A percentile compares a stretch with the other conserved stretches of the same genome.
These are phyloP conservation scores for Gila orcuttii DNA, from an alignment of 2,113 vertebrate species.

Conservation along the genomic window DNA sequence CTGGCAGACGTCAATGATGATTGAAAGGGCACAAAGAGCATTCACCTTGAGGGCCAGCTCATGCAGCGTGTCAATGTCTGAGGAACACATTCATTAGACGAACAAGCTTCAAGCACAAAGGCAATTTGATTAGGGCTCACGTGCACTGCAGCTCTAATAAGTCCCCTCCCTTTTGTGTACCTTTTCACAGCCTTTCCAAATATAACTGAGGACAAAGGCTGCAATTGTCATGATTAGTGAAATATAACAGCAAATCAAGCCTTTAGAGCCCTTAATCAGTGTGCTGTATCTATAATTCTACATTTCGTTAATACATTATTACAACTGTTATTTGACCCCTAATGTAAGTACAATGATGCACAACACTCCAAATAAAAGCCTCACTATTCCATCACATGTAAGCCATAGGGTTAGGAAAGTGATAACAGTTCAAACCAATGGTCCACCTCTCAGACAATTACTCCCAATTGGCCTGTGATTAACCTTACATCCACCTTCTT, in stretches of 20 bases:
- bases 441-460: slow-evolving; percentile 1
- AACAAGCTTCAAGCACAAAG: slow-evolving; percentile 32
- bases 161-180: background rate
- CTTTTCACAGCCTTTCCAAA: background rate
- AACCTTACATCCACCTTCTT: slow-evolving; percentile 28
- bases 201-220: background rate
- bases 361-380: background rate
- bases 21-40: slow-evolving; percentile 26
- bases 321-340: background rate
- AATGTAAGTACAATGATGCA: background rate
- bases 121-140: slow-evolving; percentile 30
- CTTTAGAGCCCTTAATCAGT: background rate
- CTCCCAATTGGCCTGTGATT: slow-evolving; percentile 14
- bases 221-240: background rate
- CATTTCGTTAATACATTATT: background rate
- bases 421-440: background rate
- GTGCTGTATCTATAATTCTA: background rate
- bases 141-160: slow-evolving; percentile 19
- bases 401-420: background rate
- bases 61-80: background rate
- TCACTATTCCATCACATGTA: background rate
- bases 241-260: background rate
- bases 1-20: slow-evolving; percentile 18
- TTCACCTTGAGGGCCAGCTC: slow-evolving; percentile 17
- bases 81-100: slow-evolving; percentile 35